phyloP scores from a whole-genome alignment of 2,797 vertebrate genomes.

The Peromyscus melanophrys region DNA sequence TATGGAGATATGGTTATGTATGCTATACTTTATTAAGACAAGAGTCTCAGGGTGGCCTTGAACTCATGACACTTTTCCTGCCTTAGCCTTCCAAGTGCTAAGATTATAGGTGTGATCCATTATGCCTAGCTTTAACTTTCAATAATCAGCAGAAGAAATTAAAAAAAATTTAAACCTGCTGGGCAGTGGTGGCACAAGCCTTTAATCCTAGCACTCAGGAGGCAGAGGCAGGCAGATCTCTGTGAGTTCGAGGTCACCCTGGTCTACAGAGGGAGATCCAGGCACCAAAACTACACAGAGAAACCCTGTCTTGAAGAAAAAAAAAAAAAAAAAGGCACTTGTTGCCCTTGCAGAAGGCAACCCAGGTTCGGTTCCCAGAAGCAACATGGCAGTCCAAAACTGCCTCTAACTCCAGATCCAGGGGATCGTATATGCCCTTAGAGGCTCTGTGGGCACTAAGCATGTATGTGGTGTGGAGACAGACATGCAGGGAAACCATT shows the following conservation, averaged over 20 bases:
- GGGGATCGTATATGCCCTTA: no score
- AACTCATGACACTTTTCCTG: neutral
- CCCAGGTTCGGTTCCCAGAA: neutral
- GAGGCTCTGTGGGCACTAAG: neutral
- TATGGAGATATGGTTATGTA: neutral
- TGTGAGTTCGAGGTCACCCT: no score
- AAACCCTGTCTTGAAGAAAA: neutral
- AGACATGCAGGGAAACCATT: neutral
- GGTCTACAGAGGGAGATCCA: no score
- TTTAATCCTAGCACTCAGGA: no score
- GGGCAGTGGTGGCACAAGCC: no score
- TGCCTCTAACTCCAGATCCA: neutral
- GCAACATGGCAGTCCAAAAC: neutral
- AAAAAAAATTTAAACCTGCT: neutral
- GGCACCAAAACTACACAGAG: no score
- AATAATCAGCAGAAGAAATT: slow-evolving; percentile 31
- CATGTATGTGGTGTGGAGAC: neutral
- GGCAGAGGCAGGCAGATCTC: no score
- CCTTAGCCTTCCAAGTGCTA: neutral
- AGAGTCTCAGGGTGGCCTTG: neutral
- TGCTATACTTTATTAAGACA: neutral
- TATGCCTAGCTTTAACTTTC: neutral
- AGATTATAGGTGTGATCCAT: neutral
- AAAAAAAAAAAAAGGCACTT: slow-evolving; percentile 11
- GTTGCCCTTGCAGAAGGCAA: neutral